These are phyloP conservation scores for Campylomormyrus numenius DNA, from an alignment of 2,113 vertebrate genomes.

Conservation along the genomic window DNA sequence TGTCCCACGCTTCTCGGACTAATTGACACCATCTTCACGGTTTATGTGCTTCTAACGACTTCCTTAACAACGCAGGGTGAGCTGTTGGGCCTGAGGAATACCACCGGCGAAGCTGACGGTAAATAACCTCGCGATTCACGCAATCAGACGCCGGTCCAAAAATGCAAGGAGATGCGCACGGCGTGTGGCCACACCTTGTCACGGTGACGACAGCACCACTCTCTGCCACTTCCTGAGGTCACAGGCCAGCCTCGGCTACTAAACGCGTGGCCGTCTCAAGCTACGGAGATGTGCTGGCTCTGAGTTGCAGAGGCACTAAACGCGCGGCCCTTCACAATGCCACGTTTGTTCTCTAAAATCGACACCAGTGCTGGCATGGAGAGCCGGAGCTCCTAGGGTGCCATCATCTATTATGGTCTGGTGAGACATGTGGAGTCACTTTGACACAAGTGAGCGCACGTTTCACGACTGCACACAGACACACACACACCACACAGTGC, in stretches of 20 bases:
- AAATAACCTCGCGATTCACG: background rate
- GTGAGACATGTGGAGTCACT: constrained; percentile 54
- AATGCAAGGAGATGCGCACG: background rate
- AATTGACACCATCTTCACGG: background rate
- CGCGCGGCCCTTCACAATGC: constrained; percentile 14
- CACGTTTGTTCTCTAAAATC: constrained; percentile 26
- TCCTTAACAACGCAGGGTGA: background rate
- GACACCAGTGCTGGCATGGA: constrained; percentile 22
- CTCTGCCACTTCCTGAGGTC: background rate
- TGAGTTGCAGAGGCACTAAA: constrained; percentile 24
- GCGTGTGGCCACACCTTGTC: background rate
- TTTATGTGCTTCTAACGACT: background rate
- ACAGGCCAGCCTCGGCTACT: background rate
- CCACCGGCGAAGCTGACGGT: background rate
- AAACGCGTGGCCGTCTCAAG: constrained; percentile 14
- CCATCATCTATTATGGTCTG: constrained; percentile 46
- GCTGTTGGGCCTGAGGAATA: background rate
- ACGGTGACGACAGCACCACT: background rate
- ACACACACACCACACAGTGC: background rate
- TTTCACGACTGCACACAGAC: background rate
- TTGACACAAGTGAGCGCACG: constrained; percentile 42
- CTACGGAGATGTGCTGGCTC: constrained; percentile 22
- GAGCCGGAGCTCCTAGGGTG: constrained; percentile 23
- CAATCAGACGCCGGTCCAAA: background rate
- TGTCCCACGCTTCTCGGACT: background rate